Evolutionary conservation across 2,797 vertebrate species (phyloP), one percentile per base, ranked within the genome.

Genomic region (Rhadinocentrus ornatus): DNA sequence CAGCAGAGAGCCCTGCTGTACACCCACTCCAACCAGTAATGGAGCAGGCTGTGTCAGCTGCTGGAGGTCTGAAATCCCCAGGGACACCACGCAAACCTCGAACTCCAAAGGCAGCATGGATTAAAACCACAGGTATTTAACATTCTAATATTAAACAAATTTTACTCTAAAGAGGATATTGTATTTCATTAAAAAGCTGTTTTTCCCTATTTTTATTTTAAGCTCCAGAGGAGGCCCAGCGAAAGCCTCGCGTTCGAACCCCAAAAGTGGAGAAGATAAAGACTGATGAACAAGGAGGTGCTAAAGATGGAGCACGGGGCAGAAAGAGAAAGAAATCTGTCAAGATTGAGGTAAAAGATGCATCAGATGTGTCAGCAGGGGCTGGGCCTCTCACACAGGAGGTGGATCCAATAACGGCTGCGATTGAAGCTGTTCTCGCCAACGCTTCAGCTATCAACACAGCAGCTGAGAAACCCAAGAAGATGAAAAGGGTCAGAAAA

Each of bases 81-180:
- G 82, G 88, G 73, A 94, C 92, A 87, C 79, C 76, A 73, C 88
- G 92, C 32, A 94, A 93, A 90, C 91, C 92, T 85, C 85, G 84
- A 74, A 56, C 83, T 78, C 89, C 92, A 37, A 92, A 91, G 77
- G 78, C 89, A 34, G 61, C 82, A 32, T 82, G 59, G 85, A 73
- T 48, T 10, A 85, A 80, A 80, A 84, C 73, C 15, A 66, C 87
- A 83, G 91, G 90, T 91, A 91, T 61, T 63, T 10, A n/a, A 35
- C 20, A 20, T 16, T 56, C 12, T 32, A n/a, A 27, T 37, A 62
- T 71, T 10, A 71, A n/a, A 32, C 35, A 4, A 50, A 58, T 57
- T 6, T 31, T 20, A 4, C 1, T 2, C 7, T 31, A 26, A 32
- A 67, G 27, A 55, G 27, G 60, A 7, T 12, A 9, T 41, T 4